A percentile compares a stretch with the other conserved stretches of the same genome.
Conservation (phyloP, 2,797 vertebrate genomes). For the Gymnopithys bicolor region DNA sequence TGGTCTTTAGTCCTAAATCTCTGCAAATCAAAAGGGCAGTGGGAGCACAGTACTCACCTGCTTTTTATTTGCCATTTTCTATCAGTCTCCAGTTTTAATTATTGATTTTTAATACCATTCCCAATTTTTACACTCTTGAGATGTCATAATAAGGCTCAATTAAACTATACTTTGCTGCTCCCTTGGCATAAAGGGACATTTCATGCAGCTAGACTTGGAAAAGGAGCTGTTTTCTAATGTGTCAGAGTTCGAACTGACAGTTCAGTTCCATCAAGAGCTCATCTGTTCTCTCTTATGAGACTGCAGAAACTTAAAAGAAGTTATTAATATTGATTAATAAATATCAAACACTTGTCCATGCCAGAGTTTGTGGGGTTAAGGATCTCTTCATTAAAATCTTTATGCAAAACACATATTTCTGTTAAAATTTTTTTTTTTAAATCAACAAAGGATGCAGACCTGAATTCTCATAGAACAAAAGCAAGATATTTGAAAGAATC, state of each 20-base stretch:
- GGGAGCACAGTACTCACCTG: neutral
- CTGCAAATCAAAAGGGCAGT: conserved; percentile 30
- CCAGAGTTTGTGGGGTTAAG: neutral
- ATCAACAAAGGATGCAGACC: neutral
- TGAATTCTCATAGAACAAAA: neutral
- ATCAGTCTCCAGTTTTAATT: conserved; percentile 57
- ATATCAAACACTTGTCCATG: conserved; percentile 56
- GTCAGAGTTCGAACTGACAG: conserved; percentile 34
- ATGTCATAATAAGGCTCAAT: conserved; percentile 27
- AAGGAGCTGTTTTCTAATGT: conserved; percentile 25
- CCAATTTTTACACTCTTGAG: conserved; percentile 40
- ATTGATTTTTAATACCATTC: conserved; percentile 59
- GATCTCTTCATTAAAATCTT: conserved; percentile 25
- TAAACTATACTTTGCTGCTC: conserved; percentile 13
- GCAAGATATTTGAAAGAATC: neutral
- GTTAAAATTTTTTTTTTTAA: neutral
- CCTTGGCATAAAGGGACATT: conserved; percentile 43
- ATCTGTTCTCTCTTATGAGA: conserved; percentile 40
- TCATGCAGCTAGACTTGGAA: neutral
- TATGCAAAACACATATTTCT: neutral
- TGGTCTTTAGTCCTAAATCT: conserved; percentile 15
- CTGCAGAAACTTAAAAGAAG: conserved; percentile 51
- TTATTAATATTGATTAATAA: conserved; percentile 67
- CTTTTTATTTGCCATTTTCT: conserved; percentile 40
- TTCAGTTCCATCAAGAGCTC: conserved; percentile 17